Percentiles rank a stretch among this genome's conserved stretches.
Evolutionary conservation across 1,140 invertebrate genomes (phyloP).

Genomic region (Camponotus floridanus): DNA sequence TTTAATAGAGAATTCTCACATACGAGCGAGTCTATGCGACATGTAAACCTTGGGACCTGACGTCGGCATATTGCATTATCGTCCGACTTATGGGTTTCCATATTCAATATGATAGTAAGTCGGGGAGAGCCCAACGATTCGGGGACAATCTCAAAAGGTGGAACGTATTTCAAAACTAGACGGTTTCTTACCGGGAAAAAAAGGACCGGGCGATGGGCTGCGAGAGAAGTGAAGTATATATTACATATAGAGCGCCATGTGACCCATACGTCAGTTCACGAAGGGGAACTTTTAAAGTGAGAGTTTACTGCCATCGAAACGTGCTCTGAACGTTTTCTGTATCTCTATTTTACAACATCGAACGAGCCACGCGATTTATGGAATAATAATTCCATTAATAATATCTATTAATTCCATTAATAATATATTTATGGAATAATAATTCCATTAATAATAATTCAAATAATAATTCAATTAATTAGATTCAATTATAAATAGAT

Average conservation of each 20-base stretch:
- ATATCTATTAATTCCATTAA: background rate
- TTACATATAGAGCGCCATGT: conserved; percentile 41
- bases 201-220: conserved; percentile 22
- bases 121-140: conserved; percentile 48
- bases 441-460: background rate
- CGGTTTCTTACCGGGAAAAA: conserved; percentile 40
- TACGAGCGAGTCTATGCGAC: conserved; percentile 49
- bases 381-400: no score
- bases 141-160: conserved; percentile 15
- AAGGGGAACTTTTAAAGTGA: conserved; percentile 46
- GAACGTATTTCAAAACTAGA: conserved; percentile 36
- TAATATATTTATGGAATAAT: background rate
- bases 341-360: conserved; percentile 20
- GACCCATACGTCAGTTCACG: conserved; percentile 28
- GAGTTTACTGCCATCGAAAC: conserved; percentile 11
- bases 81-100: conserved; percentile 79
- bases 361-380: background rate
- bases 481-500: background rate
- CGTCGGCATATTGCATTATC: conserved; percentile 82
- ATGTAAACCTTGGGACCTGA: conserved; percentile 69
- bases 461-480: background rate
- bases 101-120: conserved; percentile 79
- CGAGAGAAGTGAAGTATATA: conserved; percentile 49
- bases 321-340: background rate
- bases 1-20: conserved; percentile 76